These are phyloP conservation scores for Phyto melanocephala DNA, from an alignment of 2,888 invertebrate genomes.

Conservation along the genomic window DNA sequence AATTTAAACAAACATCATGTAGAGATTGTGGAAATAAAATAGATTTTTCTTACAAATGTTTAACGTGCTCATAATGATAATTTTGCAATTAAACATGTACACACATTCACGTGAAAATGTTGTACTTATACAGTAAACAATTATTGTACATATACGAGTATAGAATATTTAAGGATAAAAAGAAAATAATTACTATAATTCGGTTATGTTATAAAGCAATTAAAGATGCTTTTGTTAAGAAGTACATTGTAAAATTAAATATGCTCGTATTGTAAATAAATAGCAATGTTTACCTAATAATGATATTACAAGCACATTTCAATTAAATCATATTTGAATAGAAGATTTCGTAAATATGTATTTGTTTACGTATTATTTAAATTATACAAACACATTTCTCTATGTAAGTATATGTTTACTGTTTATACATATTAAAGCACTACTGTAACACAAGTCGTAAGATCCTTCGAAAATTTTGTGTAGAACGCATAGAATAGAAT, in stretches of 20 bases:
- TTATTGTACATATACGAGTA: background rate
- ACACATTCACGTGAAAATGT: background rate
- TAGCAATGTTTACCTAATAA: background rate
- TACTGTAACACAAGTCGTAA: too few relatives aligned
- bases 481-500: too few relatives aligned
- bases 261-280: background rate
- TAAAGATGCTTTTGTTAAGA: background rate
- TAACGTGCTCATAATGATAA: constrained; percentile 22
- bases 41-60: background rate
- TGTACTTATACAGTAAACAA: background rate
- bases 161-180: background rate
- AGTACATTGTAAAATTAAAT: background rate
- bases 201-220: background rate
- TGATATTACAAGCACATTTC: background rate
- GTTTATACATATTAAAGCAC: background rate
- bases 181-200: background rate
- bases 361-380: too few relatives aligned
- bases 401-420: background rate
- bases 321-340: too few relatives aligned
- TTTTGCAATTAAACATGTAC: constrained; percentile 5
- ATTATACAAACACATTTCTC: too few relatives aligned
- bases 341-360: too few relatives aligned
- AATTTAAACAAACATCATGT: constrained; percentile 26
- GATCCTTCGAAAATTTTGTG: too few relatives aligned
- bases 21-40: background rate